Conservation (phyloP, 2,113 vertebrate species). For the Platysteira castanea region DNA sequence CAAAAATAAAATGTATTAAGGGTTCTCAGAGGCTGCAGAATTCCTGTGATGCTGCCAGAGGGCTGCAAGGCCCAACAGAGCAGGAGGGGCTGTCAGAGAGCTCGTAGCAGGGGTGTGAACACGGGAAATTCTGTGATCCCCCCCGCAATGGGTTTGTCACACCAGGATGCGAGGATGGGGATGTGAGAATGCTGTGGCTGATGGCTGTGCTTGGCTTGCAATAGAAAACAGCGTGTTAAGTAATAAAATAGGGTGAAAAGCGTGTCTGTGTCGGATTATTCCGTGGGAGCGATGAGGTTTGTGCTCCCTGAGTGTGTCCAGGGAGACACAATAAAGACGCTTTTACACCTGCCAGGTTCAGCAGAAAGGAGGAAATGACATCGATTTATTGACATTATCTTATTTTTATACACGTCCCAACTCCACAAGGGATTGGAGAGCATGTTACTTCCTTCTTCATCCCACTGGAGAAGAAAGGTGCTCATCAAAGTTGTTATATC, state of each 20-base stretch:
- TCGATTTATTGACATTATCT: too few relatives aligned
- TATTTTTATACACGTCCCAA: too few relatives aligned
- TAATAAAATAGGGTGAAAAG: background rate
- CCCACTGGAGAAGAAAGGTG: too few relatives aligned
- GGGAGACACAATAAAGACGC: too few relatives aligned
- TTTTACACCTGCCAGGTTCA: too few relatives aligned
- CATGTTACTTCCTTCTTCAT: too few relatives aligned
- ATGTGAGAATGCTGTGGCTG: background rate
- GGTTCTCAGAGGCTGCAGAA: background rate
- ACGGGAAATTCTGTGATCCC: background rate
- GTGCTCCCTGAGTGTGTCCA: too few relatives aligned
- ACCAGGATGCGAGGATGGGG: accelerated
- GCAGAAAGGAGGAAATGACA: too few relatives aligned
- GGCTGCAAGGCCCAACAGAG: accelerated
- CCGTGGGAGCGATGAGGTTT: background rate
- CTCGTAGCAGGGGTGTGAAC: accelerated
- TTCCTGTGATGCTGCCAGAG: background rate
- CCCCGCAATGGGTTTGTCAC: accelerated
- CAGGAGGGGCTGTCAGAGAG: background rate
- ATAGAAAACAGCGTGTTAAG: background rate
- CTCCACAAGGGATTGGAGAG: too few relatives aligned
- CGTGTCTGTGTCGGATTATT: accelerated
- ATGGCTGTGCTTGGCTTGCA: background rate
- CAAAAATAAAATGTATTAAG: accelerated
- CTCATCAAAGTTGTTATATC: too few relatives aligned